Conservation (phyloP, 2,797 vertebrate genomes). For the Spheniscus humboldti region DNA sequence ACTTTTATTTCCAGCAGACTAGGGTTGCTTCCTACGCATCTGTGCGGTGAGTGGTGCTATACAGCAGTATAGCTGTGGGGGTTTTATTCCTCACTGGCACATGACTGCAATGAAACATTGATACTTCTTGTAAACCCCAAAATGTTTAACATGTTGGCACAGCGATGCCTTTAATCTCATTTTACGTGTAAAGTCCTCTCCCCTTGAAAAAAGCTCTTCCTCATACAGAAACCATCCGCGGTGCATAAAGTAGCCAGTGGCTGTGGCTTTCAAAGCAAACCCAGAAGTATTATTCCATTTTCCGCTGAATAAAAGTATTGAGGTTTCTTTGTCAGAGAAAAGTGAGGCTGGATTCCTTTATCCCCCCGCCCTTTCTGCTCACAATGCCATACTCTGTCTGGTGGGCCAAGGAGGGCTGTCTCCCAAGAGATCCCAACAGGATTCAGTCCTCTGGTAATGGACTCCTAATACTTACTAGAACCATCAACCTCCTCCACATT, state of each 20-base stretch:
- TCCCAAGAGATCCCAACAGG: slow-evolving; percentile 49
- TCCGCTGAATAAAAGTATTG: slow-evolving; percentile 22
- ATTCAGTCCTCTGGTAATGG: slow-evolving; percentile 56
- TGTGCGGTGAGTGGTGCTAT: accelerated
- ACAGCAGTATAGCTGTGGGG: background rate
- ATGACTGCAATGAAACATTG: background rate
- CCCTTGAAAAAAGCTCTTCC: background rate
- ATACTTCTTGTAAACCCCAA: background rate
- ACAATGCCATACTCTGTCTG: slow-evolving; percentile 50
- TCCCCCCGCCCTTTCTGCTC: slow-evolving; percentile 5
- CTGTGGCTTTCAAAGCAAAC: slow-evolving; percentile 19
- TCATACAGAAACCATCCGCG: background rate
- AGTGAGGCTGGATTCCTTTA: slow-evolving; percentile 35
- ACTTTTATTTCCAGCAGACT: background rate
- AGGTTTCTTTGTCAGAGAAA: slow-evolving; percentile 51
- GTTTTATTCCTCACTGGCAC: background rate
- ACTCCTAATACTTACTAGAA: slow-evolving; percentile 36
- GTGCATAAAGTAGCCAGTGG: background rate
- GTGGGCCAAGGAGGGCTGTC: slow-evolving; percentile 4
- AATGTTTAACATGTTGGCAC: background rate
- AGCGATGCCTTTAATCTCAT: background rate
- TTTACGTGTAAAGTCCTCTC: background rate
- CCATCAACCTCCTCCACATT: slow-evolving; percentile 60
- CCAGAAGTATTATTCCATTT: background rate
- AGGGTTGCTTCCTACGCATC: background rate